Evolutionary conservation across 2,888 invertebrate species (phyloP), one percentile per base, ranked within the genome.

Genomic region (Xanthia togata): DNA sequence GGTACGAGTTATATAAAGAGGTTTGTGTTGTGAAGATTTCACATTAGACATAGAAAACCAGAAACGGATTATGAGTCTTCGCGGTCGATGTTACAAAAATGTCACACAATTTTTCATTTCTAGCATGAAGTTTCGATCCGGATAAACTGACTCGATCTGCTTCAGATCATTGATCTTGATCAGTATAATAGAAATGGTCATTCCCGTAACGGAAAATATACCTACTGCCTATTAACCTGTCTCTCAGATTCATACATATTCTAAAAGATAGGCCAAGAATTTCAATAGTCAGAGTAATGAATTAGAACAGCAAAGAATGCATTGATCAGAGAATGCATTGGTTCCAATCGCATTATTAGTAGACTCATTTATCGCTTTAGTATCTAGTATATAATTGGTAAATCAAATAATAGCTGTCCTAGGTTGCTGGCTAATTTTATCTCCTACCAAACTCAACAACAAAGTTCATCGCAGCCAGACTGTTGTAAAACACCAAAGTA

Each of bases 1-100:
- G 55, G 20, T 38, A 44, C 17, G 3, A 67, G 12, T 67, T 60
- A 60, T 78, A 64, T 50, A 64, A 77, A 38, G 47, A 47, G 64
- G 50, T 65, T 65, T 69, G n/a, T 44, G 12, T 59, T 31, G 41
- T 53, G 35, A 73, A 44, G 26, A 35, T 50, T 74, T 62, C 0
- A n/a, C n/a, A 31, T 23, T n/a, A 31, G 17, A 1, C 23, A 75
- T 0, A 60, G 20, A 41, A 47, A 38, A 20, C 2, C 4, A 57
- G 2, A 73, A 23, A 9, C 17, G 9, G 9, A 50, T 35, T 50
- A 67, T 47, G 8, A 31, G 4, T 26, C 26, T 4, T 47, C 1
- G 4, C 12, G 4, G 12, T 70, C 20, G 23, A 59, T 4, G 9
- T 14, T 8, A 20, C 6, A 20, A 2, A 53, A 53, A 35, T 17